Conservation (phyloP, 2,113 vertebrate genomes). For the Leiothrix lutea region DNA sequence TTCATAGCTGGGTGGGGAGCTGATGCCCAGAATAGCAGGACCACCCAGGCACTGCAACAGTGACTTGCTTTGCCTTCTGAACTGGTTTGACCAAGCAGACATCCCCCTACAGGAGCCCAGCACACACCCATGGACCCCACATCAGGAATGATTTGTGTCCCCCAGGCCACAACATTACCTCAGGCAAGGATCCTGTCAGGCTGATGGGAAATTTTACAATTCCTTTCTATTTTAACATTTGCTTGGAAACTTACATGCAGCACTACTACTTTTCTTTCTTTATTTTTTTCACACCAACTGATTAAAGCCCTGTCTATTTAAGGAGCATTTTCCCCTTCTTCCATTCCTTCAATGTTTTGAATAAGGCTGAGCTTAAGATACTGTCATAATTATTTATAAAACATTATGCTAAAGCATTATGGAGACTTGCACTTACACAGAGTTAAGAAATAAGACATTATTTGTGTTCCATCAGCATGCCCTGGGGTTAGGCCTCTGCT, state of each 20-base stretch:
- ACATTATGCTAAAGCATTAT: not conserved
- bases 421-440: not conserved
- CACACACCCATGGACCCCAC: not conserved
- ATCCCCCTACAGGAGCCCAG: fast-evolving
- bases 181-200: not conserved
- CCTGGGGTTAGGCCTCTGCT: not conserved
- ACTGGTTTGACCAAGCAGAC: not conserved
- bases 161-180: not conserved
- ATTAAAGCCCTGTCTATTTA: not conserved
- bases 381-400: not conserved
- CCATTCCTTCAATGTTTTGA: not conserved
- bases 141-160: fast-evolving
- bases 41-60: not conserved
- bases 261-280: not conserved
- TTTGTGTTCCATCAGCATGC: not conserved
- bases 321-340: not conserved
- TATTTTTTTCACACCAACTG: not conserved
- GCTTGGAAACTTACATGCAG: not conserved
- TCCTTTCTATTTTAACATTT: not conserved
- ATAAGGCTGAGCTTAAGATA: not conserved
- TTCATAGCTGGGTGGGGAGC: not conserved
- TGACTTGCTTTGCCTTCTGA: not conserved
- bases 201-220: not conserved
- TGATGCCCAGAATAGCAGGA: not conserved
- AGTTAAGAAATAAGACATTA: not conserved